Conservation (phyloP, 64 coral and sea anemone genomes). For the Trachythela sp. region DNA sequence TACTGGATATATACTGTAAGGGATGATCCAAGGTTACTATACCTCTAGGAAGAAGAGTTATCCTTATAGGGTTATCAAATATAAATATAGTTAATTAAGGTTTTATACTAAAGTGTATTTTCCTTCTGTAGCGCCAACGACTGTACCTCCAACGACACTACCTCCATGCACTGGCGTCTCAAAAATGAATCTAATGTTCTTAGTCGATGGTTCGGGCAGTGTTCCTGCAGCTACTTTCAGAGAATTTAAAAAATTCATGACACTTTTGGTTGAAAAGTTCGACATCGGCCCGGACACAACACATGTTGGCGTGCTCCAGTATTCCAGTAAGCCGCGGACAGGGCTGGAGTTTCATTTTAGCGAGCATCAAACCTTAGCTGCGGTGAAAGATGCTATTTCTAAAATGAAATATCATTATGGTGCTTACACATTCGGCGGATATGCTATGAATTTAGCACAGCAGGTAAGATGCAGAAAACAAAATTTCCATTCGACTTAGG, state of each 20-base stretch:
- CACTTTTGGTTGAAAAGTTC: neutral
- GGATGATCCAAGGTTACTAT: too few species aligned
- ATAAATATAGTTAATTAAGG: too few species aligned
- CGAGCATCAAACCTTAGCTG: neutral
- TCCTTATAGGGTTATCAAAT: too few species aligned
- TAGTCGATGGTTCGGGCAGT: conserved; percentile 8
- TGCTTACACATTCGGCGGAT: neutral
- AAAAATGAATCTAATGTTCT: conserved; percentile 5
- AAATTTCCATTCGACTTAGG: neutral
- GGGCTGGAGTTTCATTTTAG: neutral
- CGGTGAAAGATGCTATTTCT: neutral
- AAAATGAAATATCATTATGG: neutral
- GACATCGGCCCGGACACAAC: neutral
- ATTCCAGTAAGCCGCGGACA: neutral
- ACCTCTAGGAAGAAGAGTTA: too few species aligned
- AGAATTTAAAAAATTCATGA: conserved; percentile 2
- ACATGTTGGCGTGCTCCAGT: neutral
- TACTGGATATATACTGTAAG: too few species aligned
- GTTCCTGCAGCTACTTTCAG: neutral
- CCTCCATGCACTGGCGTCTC: neutral
- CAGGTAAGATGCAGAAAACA: neutral
- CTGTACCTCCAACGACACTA: neutral
- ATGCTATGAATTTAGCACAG: neutral
- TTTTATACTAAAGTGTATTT: neutral
- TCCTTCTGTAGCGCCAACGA: neutral